Evolutionary conservation across 1,140 invertebrate species (phyloP), one percentile per base, ranked within the genome.

Genomic region (Brachionus asplanchnoidis): DNA sequence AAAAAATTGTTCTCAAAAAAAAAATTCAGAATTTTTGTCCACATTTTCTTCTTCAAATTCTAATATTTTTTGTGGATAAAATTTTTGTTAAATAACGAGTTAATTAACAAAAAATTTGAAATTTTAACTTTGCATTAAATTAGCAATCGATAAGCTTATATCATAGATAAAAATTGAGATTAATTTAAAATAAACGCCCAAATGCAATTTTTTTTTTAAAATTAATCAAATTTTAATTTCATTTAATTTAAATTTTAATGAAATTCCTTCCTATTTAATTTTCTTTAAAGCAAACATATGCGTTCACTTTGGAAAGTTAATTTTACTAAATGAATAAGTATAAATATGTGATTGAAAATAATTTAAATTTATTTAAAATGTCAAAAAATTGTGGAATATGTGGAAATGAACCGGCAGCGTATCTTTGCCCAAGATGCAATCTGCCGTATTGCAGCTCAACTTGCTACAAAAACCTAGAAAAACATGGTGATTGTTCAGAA

Each of bases 391-490:
- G 79, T 68, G 50, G 17, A 36, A 42, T 82, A 36, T 82, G 79
- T 36, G 26, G 42, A n/a, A 5, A 3, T 20, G 53, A 82, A 14
- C 3, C 9, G 1, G 79, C 56, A 1, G 36, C 6, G 12, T 82
- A 82, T 65, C 32, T 40, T 60, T 82, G 79, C 28, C 79, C 79
- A 44, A 82, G 53, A 65, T 82, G 79, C 14, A 82, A 82, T 40
- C 7, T 42, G 42, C 20, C 53, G 2, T 82, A 82, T 68, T 82
- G 79, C 40, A 65, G n/a, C 20, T 42, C 65, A 3, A 4, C 26
- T 23, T 82, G 79, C 26, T 82, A 82, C 32, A 60, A 65, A 82
- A 65, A 82, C 40, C 20, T 60, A 17, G 17, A 60, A 26, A 46
- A 44, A 40, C 79, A 82, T 65, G 36, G 12, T 11, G 53, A 42